Conservation (phyloP, 2,797 vertebrate species). For the Cebuella pygmaea region DNA sequence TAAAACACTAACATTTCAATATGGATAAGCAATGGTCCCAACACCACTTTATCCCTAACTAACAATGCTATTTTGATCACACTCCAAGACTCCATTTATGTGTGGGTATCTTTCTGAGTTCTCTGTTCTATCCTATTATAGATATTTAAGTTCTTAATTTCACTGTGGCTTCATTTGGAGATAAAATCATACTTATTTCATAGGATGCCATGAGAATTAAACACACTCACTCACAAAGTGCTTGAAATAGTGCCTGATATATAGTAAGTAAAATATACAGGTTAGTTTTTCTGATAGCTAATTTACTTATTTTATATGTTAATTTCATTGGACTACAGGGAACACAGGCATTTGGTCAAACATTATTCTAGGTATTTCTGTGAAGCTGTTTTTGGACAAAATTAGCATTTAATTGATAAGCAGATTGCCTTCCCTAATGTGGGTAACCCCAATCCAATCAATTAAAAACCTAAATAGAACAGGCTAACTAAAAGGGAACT, state of each 20-base stretch:
- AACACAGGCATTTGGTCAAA: neutral
- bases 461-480: neutral
- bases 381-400: neutral
- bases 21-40: neutral
- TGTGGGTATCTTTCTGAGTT: neutral
- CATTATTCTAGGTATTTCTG: neutral
- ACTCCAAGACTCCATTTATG: neutral
- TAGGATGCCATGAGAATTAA: neutral
- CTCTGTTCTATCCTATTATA: neutral
- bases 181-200: neutral
- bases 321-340: neutral
- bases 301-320: neutral
- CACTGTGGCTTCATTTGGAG: neutral
- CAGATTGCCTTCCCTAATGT: neutral
- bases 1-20: neutral
- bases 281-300: neutral
- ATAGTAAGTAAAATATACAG: neutral
- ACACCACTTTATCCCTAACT: neutral
- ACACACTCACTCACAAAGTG: neutral
- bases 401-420: neutral
- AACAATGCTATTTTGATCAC: neutral
- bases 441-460: neutral
- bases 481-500: neutral
- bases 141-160: neutral
- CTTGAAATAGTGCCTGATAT: neutral